These are phyloP conservation scores for Porites lutea DNA, from an alignment of 64 coral and sea anemone genomes.

Conservation along the genomic window DNA sequence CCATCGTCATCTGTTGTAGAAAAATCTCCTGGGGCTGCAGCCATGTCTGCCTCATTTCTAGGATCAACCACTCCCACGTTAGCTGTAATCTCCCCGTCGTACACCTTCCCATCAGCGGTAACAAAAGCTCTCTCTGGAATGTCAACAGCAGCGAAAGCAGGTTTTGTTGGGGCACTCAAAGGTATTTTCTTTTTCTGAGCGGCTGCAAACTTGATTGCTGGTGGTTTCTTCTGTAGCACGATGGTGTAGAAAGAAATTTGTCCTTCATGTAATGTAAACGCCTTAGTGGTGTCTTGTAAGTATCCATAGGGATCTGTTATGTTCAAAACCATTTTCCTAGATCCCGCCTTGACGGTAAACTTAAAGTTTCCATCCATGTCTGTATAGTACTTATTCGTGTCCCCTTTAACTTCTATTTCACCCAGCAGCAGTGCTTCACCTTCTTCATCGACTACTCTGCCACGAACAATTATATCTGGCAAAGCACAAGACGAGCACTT, in stretches of 20 bases:
- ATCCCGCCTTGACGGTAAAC: not conserved
- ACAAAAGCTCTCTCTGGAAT: constrained; percentile 47
- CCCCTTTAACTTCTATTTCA: not conserved
- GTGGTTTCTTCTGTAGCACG: constrained; percentile 3
- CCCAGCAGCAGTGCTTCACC: not conserved
- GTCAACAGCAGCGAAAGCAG: constrained; percentile 42
- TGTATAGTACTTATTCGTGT: not conserved
- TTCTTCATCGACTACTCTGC: not conserved
- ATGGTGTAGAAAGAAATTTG: constrained; percentile 7
- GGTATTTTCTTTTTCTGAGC: constrained; percentile 4
- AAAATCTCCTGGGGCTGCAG: constrained; percentile 66
- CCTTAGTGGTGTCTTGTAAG: not conserved
- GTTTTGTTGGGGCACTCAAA: constrained; percentile 30
- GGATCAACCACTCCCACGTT: constrained; percentile 59
- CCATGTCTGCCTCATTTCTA: constrained; percentile 45
- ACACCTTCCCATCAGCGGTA: constrained; percentile 28
- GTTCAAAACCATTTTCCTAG: not conserved
- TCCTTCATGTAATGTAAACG: not conserved
- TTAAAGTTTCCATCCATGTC: not conserved
- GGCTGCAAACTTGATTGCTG: not conserved
- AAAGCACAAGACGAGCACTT: not conserved
- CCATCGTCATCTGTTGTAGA: constrained; percentile 39
- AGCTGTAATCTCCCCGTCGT: constrained; percentile 20
- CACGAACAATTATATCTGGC: not conserved
- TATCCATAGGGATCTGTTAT: not conserved